Evolutionary conservation across 2,797 vertebrate genomes (phyloP).

Genomic region (Argyrosomus regius): DNA sequence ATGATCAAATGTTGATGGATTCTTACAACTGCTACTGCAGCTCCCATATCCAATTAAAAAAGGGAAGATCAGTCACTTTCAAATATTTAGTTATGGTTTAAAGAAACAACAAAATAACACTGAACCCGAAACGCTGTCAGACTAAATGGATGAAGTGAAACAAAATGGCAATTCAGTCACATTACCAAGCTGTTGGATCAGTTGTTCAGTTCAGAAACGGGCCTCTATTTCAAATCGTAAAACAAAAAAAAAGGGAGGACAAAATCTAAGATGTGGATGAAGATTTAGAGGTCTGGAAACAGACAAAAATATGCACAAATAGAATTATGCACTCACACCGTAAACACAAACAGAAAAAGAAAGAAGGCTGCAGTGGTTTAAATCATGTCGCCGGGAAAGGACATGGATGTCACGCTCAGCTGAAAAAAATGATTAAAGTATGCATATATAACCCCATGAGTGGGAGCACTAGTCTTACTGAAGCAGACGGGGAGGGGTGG

Average conservation of each 20-base stretch:
- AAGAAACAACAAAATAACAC: neutral
- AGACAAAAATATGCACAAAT: neutral
- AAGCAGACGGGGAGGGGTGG: conserved; percentile 3
- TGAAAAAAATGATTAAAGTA: conserved; percentile 44
- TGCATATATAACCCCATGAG: conserved; percentile 42
- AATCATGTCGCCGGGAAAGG: conserved; percentile 32
- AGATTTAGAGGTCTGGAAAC: neutral
- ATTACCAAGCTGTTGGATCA: neutral
- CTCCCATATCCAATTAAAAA: neutral
- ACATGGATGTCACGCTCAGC: conserved; percentile 31
- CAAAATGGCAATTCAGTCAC: neutral
- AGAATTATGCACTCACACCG: conserved; percentile 11
- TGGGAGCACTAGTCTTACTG: conserved; percentile 12
- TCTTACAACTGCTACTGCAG: neutral
- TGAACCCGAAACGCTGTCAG: neutral
- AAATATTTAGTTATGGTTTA: neutral
- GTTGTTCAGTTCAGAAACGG: neutral
- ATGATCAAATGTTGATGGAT: too few species aligned
- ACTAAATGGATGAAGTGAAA: neutral
- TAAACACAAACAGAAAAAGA: conserved; percentile 15
- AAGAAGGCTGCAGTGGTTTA: conserved; percentile 29
- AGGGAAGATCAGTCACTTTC: neutral
- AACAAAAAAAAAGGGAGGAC: neutral
- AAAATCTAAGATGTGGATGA: too few species aligned
- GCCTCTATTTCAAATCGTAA: neutral